Evolutionary conservation across 2,797 vertebrate genomes (phyloP).

Genomic region (Gymnothorax reevesii): DNA sequence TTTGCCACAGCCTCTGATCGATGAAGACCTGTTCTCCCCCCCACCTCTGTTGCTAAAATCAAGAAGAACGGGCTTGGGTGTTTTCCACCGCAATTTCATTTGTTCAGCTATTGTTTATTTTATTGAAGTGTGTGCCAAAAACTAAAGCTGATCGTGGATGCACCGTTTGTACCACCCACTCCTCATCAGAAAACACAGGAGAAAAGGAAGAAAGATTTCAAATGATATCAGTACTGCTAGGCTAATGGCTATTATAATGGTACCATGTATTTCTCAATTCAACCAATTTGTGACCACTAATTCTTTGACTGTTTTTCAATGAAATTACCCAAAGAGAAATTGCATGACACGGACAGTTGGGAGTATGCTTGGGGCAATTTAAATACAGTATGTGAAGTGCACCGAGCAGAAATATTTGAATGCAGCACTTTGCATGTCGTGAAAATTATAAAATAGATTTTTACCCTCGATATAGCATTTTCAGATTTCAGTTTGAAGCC

Average conservation of each 20-base stretch:
- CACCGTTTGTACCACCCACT: not conserved
- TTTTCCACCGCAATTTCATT: not conserved
- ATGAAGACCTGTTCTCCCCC: not conserved
- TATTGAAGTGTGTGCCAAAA: not conserved
- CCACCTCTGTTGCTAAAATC: slow-evolving; percentile 12
- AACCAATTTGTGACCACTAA: not conserved
- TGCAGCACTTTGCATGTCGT: not conserved
- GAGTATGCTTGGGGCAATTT: not conserved
- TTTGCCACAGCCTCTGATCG: slow-evolving; percentile 1
- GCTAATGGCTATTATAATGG: too few relatives aligned
- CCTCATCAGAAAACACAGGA: not conserved
- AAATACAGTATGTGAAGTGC: not conserved
- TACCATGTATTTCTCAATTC: not conserved
- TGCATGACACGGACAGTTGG: not conserved
- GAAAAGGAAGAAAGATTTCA: not conserved
- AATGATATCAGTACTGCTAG: not conserved
- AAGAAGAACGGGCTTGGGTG: not conserved
- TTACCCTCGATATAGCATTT: not conserved
- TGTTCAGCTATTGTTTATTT: not conserved
- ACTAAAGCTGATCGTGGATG: not conserved
- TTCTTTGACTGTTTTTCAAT: not conserved
- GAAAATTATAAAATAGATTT: not conserved
- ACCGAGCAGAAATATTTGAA: not conserved
- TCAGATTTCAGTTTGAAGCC: not conserved
- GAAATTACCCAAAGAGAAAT: not conserved